Evolutionary conservation across 1,140 invertebrate genomes (phyloP).

Genomic region (Drosophila kurseongensis): DNA sequence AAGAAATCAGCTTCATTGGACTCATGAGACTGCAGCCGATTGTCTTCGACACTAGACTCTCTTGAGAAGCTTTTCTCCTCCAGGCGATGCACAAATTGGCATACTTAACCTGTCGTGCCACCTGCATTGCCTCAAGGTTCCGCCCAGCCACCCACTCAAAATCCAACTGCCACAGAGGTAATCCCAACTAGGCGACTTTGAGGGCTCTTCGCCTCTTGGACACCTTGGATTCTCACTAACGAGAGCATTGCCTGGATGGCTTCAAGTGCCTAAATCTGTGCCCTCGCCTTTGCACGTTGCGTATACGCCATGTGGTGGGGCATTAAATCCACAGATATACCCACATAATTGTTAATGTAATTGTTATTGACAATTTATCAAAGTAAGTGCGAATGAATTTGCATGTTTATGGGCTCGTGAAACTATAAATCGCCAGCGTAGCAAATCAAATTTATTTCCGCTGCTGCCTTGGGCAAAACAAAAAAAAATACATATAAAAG

Average conservation of each 20-base stretch:
- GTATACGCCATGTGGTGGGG: constrained; percentile 58
- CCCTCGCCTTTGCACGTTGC: constrained; percentile 34
- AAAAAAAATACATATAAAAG: constrained; percentile 5
- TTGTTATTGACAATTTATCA: constrained; percentile 59
- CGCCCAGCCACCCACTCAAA: not conserved
- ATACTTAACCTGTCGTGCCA: constrained; percentile 45
- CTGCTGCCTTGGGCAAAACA: constrained; percentile 56
- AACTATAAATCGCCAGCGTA: constrained; percentile 52
- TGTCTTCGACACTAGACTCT: constrained; percentile 18
- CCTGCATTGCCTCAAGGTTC: constrained; percentile 34
- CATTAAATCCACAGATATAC: constrained; percentile 4
- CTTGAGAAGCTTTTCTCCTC: constrained; percentile 13
- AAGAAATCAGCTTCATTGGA: constrained; percentile 7
- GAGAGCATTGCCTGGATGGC: constrained; percentile 48
- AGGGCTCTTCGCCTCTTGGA: not conserved
- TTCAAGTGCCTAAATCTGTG: constrained; percentile 35
- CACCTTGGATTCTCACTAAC: constrained; percentile 34
- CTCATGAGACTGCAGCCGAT: constrained; percentile 18
- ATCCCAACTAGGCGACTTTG: constrained; percentile 38
- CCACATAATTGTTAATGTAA: constrained; percentile 30
- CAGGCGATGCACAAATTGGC: constrained; percentile 32
- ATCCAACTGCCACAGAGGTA: not conserved
- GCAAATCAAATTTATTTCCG: constrained; percentile 33
- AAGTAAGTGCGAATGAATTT: constrained; percentile 42
- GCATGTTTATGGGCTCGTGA: constrained; percentile 51